These are phyloP conservation scores for Wiebesia pumilae DNA, from an alignment of 1,140 invertebrate species.

Conservation along the genomic window DNA sequence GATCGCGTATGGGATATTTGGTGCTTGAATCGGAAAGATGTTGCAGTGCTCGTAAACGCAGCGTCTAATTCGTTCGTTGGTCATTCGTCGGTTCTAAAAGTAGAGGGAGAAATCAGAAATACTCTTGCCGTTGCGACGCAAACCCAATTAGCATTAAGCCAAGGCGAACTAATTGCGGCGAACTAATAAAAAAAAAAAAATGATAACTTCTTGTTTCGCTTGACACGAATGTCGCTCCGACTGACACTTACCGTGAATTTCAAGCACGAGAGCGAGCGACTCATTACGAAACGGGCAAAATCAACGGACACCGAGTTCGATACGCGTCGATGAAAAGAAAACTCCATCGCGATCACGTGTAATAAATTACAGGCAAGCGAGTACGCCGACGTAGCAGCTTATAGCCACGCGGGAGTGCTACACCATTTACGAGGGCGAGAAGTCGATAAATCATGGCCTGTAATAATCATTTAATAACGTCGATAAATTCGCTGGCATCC, in stretches of 20 bases:
- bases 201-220: not conserved
- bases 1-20: too few relatives aligned
- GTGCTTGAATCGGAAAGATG: too few relatives aligned
- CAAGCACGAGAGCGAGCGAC: not conserved
- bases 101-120: not conserved
- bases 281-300: constrained; percentile 23
- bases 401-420: not conserved
- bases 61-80: too few relatives aligned
- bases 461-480: constrained; percentile 39
- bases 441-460: constrained; percentile 37
- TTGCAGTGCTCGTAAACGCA: too few relatives aligned
- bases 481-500: constrained; percentile 42
- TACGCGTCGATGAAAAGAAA: not conserved
- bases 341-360: not conserved
- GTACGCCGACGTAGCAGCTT: not conserved
- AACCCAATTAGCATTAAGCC: not conserved
- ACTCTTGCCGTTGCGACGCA: not conserved
- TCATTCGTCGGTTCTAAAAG: too few relatives aligned
- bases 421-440: not conserved
- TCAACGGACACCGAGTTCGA: not conserved
- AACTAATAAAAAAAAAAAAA: not conserved
- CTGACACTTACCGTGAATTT: not conserved
- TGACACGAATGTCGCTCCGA: not conserved
- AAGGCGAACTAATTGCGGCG: not conserved
- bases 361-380: constrained; percentile 14